phyloP scores from a whole-genome alignment of 2,888 invertebrate species.

The Branchipolynoe longqiensis region DNA sequence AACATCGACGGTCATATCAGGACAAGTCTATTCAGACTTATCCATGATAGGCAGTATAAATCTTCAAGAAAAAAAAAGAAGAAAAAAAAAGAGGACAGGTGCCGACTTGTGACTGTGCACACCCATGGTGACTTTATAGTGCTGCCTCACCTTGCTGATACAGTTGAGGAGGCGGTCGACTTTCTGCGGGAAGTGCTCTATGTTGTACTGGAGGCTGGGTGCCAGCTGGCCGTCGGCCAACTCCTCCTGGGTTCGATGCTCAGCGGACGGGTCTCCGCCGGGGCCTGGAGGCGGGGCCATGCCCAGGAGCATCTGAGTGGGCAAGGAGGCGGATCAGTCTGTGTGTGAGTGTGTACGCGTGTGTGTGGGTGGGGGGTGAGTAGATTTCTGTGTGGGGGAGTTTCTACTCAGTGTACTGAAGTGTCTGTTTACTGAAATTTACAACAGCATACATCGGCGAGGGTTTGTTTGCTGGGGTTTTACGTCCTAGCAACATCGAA shows the following conservation, averaged over 20 bases:
- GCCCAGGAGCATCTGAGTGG: not conserved
- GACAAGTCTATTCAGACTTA: too few relatives aligned
- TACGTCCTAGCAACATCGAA: too few relatives aligned
- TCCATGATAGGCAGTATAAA: too few relatives aligned
- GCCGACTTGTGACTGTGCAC: too few relatives aligned
- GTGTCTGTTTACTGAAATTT: too few relatives aligned
- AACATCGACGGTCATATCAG: too few relatives aligned
- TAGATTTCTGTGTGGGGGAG: too few relatives aligned
- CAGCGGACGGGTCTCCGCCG: not conserved
- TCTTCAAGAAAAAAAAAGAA: too few relatives aligned
- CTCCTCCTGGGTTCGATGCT: not conserved
- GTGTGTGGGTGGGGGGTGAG: not conserved
- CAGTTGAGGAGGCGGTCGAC: conserved; percentile 80
- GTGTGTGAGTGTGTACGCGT: not conserved
- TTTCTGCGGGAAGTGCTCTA: conserved; percentile 79
- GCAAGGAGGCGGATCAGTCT: not conserved
- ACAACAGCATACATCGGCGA: too few relatives aligned
- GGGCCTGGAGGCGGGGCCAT: not conserved
- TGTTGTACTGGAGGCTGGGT: conserved; percentile 4
- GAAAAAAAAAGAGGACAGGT: too few relatives aligned
- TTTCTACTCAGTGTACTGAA: too few relatives aligned
- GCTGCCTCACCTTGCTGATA: conserved; percentile 75
- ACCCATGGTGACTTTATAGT: not conserved
- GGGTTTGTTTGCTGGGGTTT: too few relatives aligned
- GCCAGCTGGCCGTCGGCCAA: not conserved